phyloP scores from a whole-genome alignment of 2,888 invertebrate genomes.

The Diarsia dahlii region DNA sequence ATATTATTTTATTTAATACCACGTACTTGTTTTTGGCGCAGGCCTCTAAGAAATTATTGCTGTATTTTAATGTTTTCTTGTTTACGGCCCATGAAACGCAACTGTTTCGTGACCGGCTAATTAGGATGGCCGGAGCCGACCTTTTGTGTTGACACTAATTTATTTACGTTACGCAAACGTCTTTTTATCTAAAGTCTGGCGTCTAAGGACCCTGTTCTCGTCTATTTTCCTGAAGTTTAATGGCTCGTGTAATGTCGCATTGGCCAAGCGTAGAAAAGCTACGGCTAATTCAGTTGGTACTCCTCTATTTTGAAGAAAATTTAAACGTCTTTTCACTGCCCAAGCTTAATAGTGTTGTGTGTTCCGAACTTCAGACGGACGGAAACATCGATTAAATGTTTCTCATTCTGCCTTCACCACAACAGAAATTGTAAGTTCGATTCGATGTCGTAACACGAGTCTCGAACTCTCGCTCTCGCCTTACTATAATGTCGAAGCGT shows the following conservation, averaged over 20 bases:
- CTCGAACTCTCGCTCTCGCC: constrained; percentile 38
- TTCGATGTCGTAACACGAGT: constrained; percentile 50
- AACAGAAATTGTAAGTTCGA: constrained; percentile 32
- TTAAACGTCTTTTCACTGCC: background rate
- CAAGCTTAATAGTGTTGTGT: constrained; percentile 1
- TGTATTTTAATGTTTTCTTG: constrained; percentile 69
- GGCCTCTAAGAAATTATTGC: constrained; percentile 58
- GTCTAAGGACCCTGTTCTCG: constrained; percentile 41
- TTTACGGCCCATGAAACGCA: constrained; percentile 75
- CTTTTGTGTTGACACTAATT: constrained; percentile 63
- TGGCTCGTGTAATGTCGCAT: constrained; percentile 27
- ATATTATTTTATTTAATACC: constrained; percentile 40
- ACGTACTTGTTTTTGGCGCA: constrained; percentile 62
- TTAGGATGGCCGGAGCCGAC: constrained; percentile 66
- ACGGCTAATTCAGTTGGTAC: background rate
- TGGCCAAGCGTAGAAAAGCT: constrained; percentile 19
- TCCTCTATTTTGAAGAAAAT: background rate
- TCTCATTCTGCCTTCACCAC: background rate
- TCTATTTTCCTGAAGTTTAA: constrained; percentile 42
- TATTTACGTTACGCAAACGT: constrained; percentile 55
- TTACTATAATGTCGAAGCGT: constrained; percentile 56
- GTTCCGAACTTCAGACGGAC: background rate
- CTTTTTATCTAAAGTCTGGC: constrained; percentile 49
- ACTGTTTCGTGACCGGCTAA: constrained; percentile 77
- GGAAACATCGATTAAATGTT: constrained; percentile 22